Conservation (phyloP, 2,113 vertebrate species). For the Hucho hucho region DNA sequence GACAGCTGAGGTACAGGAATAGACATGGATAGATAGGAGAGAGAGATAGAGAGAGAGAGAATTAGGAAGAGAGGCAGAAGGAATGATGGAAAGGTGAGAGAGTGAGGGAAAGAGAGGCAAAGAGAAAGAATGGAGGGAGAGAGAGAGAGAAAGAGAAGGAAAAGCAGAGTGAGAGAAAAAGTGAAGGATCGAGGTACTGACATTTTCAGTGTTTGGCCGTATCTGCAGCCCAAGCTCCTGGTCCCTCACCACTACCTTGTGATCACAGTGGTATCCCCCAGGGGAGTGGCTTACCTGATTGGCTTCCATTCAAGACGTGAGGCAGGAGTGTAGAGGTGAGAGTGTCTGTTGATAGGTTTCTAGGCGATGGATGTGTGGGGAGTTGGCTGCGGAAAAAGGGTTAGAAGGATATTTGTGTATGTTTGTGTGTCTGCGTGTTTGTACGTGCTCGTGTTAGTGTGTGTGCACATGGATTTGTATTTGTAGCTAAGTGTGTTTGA, state of each 20-base stretch:
- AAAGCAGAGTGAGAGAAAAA: slow-evolving; percentile 33
- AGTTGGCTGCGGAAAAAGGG: no score
- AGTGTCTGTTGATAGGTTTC: slow-evolving; percentile 62
- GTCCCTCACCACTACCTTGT: slow-evolving; percentile 34
- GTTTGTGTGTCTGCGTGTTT: slow-evolving; percentile 4
- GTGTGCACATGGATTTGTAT: not conserved
- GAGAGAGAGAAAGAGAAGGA: slow-evolving; percentile 18
- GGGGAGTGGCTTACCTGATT: slow-evolving; percentile 64
- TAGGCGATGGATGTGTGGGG: slow-evolving; percentile 49
- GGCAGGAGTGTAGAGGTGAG: slow-evolving; percentile 23
- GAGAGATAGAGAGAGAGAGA: no score
- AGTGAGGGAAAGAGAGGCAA: slow-evolving; percentile 23
- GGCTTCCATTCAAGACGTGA: slow-evolving; percentile 46
- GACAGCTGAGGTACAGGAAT: slow-evolving; percentile 53
- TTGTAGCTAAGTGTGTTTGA: not conserved
- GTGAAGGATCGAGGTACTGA: slow-evolving; percentile 10
- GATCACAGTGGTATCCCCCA: slow-evolving; percentile 53
- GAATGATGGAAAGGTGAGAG: no score
- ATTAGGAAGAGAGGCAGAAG: no score
- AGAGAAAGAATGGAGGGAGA: slow-evolving; percentile 11
- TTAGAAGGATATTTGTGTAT: no score
- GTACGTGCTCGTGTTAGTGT: not conserved
- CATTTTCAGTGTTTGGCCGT: no score
- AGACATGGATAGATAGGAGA: no score
- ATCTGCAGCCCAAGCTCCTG: slow-evolving; percentile 2